phyloP scores from a whole-genome alignment of 1,140 invertebrate species.

The Sesamia nonagrioides region DNA sequence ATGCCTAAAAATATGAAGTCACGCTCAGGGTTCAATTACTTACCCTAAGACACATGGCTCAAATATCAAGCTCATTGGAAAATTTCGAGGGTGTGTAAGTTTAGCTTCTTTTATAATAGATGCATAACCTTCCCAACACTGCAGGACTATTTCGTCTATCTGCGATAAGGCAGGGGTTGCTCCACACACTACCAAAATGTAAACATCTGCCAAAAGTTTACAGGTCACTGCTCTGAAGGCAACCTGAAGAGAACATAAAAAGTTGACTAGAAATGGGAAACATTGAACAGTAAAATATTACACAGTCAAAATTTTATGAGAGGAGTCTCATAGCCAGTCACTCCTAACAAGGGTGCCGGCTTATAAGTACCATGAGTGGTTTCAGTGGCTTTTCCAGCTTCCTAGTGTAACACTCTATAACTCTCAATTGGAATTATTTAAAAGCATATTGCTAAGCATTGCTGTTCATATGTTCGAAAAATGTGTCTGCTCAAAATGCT shows the following conservation, averaged over 20 bases:
- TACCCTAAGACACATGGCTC: slow-evolving; percentile 91
- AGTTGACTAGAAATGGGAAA: too few species aligned
- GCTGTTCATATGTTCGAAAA: too few species aligned
- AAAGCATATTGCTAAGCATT: too few species aligned
- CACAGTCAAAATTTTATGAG: too few species aligned
- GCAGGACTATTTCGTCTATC: slow-evolving; percentile 91
- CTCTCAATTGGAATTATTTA: too few species aligned
- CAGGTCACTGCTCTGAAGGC: slow-evolving; percentile 94
- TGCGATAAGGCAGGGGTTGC: slow-evolving; percentile 91
- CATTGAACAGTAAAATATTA: too few species aligned
- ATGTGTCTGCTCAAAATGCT: too few species aligned
- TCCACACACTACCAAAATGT: slow-evolving; percentile 93
- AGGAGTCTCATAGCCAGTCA: too few species aligned
- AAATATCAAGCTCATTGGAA: slow-evolving; percentile 89
- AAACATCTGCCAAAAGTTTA: slow-evolving; percentile 91
- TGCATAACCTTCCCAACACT: slow-evolving; percentile 92
- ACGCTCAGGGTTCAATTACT: slow-evolving; percentile 44
- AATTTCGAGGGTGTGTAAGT: slow-evolving; percentile 89
- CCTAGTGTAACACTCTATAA: too few species aligned
- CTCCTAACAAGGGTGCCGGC: too few species aligned
- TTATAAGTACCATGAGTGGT: too few species aligned
- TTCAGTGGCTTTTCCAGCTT: too few species aligned
- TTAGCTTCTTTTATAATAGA: slow-evolving; percentile 90
- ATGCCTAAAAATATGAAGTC: background rate
- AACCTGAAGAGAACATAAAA: slow-evolving; percentile 88